Percentiles rank a stretch among this genome's conserved stretches.
phyloP scores from a whole-genome alignment of 2,888 invertebrate genomes.

The Callinectes sapidus region DNA sequence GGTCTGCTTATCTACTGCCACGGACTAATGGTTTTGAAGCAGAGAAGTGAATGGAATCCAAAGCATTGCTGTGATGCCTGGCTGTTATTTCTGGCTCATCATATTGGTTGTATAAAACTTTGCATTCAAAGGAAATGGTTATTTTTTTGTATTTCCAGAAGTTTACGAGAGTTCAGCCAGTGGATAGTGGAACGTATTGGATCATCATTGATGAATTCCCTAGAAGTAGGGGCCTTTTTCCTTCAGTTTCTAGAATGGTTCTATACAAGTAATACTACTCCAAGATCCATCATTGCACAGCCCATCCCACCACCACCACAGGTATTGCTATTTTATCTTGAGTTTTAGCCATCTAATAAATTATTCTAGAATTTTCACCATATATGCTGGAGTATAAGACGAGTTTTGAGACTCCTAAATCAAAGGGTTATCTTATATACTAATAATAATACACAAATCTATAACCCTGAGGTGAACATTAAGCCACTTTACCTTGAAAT shows the following conservation, averaged over 20 bases:
- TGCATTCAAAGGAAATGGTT: neutral
- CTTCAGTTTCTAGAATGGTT: constrained; percentile 93
- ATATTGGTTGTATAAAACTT: neutral
- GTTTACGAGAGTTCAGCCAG: constrained; percentile 46
- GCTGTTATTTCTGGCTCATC: neutral
- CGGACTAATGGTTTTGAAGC: no score
- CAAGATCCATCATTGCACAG: constrained; percentile 40
- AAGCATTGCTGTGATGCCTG: no score
- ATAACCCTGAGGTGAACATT: no score
- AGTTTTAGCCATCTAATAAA: no score
- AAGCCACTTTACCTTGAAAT: no score
- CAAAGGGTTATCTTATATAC: no score
- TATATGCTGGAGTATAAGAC: no score
- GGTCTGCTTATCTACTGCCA: no score
- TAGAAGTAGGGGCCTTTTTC: constrained; percentile 89
- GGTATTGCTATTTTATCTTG: neutral
- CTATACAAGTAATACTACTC: constrained; percentile 76
- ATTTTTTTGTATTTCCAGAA: constrained; percentile 41
- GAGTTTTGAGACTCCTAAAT: no score
- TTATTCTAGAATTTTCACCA: no score
- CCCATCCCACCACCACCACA: constrained; percentile 69
- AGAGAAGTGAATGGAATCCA: no score
- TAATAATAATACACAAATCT: no score
- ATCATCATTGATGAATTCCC: constrained; percentile 75
- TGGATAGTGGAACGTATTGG: constrained; percentile 57